Percentiles rank a stretch among this genome's conserved stretches.
Evolutionary conservation across 2,797 vertebrate genomes (phyloP).

Genomic region (Galagoides demidoff): DNA sequence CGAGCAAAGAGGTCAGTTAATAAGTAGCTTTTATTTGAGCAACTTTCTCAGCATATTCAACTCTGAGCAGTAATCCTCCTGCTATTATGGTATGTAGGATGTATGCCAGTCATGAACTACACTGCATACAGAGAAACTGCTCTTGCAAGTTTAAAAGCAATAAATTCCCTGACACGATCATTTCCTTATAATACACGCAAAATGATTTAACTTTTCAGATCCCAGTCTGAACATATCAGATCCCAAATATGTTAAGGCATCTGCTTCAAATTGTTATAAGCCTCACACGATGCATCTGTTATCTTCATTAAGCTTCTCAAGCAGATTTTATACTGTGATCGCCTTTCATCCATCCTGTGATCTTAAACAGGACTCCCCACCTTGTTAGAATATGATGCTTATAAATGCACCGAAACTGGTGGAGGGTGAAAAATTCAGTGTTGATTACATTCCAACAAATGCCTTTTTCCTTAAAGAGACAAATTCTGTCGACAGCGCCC

Average conservation of each 20-base stretch:
- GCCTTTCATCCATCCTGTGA: constrained; percentile 37
- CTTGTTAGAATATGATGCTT: constrained; percentile 50
- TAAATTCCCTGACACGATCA: background rate
- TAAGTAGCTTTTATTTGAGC: background rate
- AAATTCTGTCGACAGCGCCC: constrained; percentile 53
- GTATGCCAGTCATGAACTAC: background rate
- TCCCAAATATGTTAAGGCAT: background rate
- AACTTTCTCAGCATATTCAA: background rate
- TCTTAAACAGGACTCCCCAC: constrained; percentile 31
- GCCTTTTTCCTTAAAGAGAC: constrained; percentile 60
- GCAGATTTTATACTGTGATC: background rate
- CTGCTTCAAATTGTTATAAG: background rate
- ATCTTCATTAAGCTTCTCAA: constrained; percentile 20
- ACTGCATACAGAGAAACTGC: background rate
- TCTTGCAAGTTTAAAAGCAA: background rate
- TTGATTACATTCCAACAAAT: constrained; percentile 68
- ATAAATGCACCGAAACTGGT: constrained; percentile 44
- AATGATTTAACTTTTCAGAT: background rate
- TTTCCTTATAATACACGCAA: background rate
- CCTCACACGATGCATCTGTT: background rate
- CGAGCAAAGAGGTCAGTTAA: background rate
- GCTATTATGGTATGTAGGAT: background rate
- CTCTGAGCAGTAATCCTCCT: background rate
- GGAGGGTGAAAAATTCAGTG: background rate
- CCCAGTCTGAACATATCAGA: background rate